Conservation (phyloP, 2,797 vertebrate species). For the Alectoris magna region DNA sequence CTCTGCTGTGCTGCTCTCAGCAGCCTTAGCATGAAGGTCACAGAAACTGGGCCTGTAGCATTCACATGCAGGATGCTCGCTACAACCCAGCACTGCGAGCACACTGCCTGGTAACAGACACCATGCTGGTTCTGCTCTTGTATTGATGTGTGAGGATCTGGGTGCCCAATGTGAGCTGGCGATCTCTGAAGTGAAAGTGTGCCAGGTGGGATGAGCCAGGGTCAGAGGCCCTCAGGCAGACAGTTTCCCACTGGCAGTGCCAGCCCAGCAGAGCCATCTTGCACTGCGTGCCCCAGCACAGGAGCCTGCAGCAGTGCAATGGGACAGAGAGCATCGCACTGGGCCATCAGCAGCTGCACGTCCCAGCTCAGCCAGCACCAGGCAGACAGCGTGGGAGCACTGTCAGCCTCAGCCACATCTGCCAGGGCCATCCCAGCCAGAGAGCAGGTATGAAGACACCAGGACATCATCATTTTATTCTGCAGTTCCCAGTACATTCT, state of each 20-base stretch:
- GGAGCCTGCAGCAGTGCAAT: fast-evolving
- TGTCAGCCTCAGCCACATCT: background rate
- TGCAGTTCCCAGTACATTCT: slow-evolving; percentile 17
- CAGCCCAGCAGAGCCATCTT: background rate
- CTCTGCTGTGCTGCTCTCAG: background rate
- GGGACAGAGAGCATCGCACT: fast-evolving
- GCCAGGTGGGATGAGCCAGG: background rate
- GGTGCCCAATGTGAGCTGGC: background rate
- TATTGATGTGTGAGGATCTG: background rate
- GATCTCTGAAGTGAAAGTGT: background rate
- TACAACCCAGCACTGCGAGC: background rate
- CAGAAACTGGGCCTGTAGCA: background rate
- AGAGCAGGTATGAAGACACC: background rate
- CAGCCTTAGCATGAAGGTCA: background rate
- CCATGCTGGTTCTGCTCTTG: background rate
- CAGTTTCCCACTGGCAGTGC: background rate
- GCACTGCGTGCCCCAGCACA: background rate
- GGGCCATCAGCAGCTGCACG: background rate
- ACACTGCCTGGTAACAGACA: background rate
- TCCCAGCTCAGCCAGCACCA: background rate
- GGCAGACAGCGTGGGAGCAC: background rate
- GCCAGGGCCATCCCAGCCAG: background rate
- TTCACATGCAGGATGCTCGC: fast-evolving
- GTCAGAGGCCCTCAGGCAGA: background rate
- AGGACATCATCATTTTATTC: slow-evolving; percentile 28